Conservation (phyloP, 2,888 invertebrate genomes). For the Dexiosoma caninum region DNA sequence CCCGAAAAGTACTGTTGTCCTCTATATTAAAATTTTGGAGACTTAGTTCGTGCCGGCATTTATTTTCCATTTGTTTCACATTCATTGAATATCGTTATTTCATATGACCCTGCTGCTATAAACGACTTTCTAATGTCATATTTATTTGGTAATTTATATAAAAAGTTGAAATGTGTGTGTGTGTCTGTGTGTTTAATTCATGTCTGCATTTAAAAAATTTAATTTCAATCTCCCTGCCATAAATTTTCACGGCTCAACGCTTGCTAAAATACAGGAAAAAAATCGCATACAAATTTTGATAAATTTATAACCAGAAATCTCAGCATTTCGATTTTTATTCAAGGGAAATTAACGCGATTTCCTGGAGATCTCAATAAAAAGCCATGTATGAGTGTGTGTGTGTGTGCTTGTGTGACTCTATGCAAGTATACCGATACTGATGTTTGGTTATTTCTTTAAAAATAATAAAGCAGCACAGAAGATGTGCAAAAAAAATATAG, state of each 20-base stretch:
- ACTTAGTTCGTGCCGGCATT: too few relatives aligned
- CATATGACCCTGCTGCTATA: too few relatives aligned
- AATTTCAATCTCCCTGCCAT: not conserved
- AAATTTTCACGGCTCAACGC: constrained; percentile 1
- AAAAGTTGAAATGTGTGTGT: too few relatives aligned
- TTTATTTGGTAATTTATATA: too few relatives aligned
- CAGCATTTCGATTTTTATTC: not conserved
- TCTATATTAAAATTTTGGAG: too few relatives aligned
- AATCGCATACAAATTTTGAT: constrained; percentile 19
- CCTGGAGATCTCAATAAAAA: not conserved
- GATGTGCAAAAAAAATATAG: not conserved
- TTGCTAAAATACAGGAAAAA: not conserved
- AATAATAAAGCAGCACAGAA: not conserved
- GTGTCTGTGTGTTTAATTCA: not conserved
- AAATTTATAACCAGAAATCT: not conserved
- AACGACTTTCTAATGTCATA: too few relatives aligned
- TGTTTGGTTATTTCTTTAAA: not conserved
- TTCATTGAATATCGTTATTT: too few relatives aligned
- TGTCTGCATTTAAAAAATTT: not conserved
- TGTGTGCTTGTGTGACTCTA: too few relatives aligned
- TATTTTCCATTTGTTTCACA: too few relatives aligned
- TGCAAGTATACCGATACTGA: too few relatives aligned
- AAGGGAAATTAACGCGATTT: not conserved
- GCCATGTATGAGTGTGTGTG: not conserved
- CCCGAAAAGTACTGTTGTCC: too few relatives aligned